Conservation (phyloP, 2,797 vertebrate species). For the Lerista edwardsae region DNA sequence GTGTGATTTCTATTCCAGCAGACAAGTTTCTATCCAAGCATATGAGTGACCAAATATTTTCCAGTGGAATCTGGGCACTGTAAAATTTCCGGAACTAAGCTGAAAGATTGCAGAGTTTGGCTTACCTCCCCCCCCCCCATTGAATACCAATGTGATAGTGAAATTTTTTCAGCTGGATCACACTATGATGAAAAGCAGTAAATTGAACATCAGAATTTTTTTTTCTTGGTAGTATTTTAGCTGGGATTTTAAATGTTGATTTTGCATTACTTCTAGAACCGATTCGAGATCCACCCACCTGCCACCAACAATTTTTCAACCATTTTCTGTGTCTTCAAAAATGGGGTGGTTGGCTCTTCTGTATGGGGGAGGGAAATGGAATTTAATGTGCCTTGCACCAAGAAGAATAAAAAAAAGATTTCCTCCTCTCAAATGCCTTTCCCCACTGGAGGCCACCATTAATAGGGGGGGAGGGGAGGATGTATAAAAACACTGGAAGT, state of each 20-base stretch:
- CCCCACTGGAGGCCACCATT: too few species aligned
- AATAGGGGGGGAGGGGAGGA: too few species aligned
- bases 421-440: too few species aligned
- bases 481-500: too few species aligned
- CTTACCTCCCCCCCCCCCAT: slow-evolving; percentile 71
- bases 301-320: slow-evolving; percentile 26
- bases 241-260: slow-evolving; percentile 23
- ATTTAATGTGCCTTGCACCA: too few species aligned
- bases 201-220: slow-evolving; percentile 49
- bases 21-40: slow-evolving; percentile 79
- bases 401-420: too few species aligned
- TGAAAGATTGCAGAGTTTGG: slow-evolving; percentile 75
- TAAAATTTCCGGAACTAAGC: slow-evolving; percentile 79
- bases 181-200: slow-evolving; percentile 38
- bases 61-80: slow-evolving; percentile 82
- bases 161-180: slow-evolving; percentile 77
- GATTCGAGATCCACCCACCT: too few species aligned
- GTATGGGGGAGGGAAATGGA: too few species aligned
- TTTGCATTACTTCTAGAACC: slow-evolving; percentile 27
- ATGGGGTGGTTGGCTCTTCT: too few species aligned
- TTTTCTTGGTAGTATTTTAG: slow-evolving; percentile 38
- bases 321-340: too few species aligned
- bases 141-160: slow-evolving; percentile 70
- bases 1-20: slow-evolving; percentile 83
- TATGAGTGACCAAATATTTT: slow-evolving; percentile 82